Base-by-base conservation (phyloP, 2,888 invertebrate species). In the Tolmerus cingulatus region DNA sequence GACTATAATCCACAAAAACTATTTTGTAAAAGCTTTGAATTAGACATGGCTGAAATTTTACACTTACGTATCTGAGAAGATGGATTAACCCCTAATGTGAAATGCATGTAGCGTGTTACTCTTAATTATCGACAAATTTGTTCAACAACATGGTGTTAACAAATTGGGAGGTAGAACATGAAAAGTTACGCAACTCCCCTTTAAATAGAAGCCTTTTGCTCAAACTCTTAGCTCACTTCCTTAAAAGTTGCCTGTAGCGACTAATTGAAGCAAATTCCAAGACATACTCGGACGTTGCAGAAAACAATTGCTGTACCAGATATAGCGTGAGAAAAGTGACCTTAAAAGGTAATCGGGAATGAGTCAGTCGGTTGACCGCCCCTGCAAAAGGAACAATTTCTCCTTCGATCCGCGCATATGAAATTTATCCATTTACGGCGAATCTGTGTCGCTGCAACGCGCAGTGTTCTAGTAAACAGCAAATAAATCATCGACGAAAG, bases 401-500 rank as follows among this genome's bases (percentile, higher is more conserved):
- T 27, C 27, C 27, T 7, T 66, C n/a, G 23, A 43, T 9, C 43
- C 23, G 19, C 19, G 43, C 37, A 78, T 43, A 78, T 43, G 78
- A 78, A 37, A 43, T 43, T 78, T 78, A 23, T 40, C 78, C 78
- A 78, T 78, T 78, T 78, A 78, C 23, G 78, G 78, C 40, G 46
- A 78, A 78, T 81, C 34, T 37, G 76, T 76, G 34, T 30, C 76
- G 76, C 76, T 40, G 37, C 37, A 76, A 76, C 8, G 27, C 37
- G 37, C 37, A 14, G 37, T 51, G 55, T 81, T 51, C 16, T 81
- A 51, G 16, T 81, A 81, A 81, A 81, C 46, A 66, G 66, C 66
- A 51, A 46, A 81, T 81, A 81, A 81, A 81, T 81, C 81, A 81
- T 81, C 81, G 81, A 12, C 30, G 19, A n/a, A 81, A 66, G 51